phyloP scores from a whole-genome alignment of 1,140 invertebrate genomes.

The Eupristina koningsbergeri region DNA sequence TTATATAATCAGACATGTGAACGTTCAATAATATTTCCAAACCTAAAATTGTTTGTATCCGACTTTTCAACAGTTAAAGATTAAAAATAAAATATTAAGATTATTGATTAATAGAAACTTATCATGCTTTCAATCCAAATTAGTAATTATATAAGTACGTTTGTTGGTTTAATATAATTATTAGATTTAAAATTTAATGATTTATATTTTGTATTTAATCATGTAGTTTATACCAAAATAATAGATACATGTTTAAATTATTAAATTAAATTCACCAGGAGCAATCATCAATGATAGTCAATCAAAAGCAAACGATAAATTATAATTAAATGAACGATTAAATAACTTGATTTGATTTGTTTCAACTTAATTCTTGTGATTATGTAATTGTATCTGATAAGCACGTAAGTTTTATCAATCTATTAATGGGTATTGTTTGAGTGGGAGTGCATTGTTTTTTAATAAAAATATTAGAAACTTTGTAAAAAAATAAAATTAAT shows the following conservation, averaged over 20 bases:
- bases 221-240: background rate
- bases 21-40: too few relatives aligned
- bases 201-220: background rate
- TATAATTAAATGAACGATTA: background rate
- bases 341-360: background rate
- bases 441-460: too few relatives aligned
- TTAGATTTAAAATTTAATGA: background rate
- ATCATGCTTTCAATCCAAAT: too few relatives aligned
- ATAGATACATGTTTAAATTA: background rate
- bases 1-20: background rate
- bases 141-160: too few relatives aligned
- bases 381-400: background rate
- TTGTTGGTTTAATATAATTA: too few relatives aligned
- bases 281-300: background rate
- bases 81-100: background rate
- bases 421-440: background rate
- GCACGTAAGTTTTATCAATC: background rate
- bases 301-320: background rate
- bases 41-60: background rate
- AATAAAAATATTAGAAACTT: background rate
- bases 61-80: too few relatives aligned
- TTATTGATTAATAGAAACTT: too few relatives aligned
- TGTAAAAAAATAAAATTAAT: background rate
- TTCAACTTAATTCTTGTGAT: background rate
- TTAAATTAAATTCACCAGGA: background rate